These are phyloP conservation scores for Ceuthmochares aereus DNA, from an alignment of 2,113 vertebrate species.

Conservation along the genomic window DNA sequence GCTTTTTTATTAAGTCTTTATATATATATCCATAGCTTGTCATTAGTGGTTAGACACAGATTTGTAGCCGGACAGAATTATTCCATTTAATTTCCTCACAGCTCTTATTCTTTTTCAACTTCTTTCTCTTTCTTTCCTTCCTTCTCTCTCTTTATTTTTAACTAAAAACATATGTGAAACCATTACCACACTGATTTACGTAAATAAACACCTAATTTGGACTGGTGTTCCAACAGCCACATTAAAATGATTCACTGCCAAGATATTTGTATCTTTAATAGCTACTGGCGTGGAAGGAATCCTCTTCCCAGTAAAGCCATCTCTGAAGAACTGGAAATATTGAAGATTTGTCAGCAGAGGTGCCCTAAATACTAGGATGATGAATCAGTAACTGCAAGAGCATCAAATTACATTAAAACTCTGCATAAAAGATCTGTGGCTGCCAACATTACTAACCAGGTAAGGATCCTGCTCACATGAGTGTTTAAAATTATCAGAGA, in stretches of 20 bases:
- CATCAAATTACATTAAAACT: slow-evolving; percentile 62
- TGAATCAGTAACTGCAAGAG: slow-evolving; percentile 31
- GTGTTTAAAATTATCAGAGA: slow-evolving; percentile 4
- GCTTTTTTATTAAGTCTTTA: background rate
- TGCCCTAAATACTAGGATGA: slow-evolving; percentile 21
- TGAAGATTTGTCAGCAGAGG: slow-evolving; percentile 26
- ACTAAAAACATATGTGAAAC: background rate
- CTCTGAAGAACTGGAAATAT: background rate
- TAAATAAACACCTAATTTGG: slow-evolving; percentile 55
- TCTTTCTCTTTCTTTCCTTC: background rate
- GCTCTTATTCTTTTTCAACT: background rate
- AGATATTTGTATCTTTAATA: slow-evolving; percentile 52
- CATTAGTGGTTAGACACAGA: background rate
- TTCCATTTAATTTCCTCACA: background rate
- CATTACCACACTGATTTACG: slow-evolving; percentile 21
- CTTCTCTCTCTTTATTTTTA: background rate
- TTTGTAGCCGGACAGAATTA: background rate
- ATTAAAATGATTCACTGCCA: slow-evolving; percentile 50
- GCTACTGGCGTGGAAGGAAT: slow-evolving; percentile 29
- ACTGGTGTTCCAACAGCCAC: slow-evolving; percentile 36
- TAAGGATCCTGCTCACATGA: background rate
- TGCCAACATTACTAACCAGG: background rate
- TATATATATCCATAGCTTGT: background rate
- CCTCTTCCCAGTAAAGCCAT: background rate
- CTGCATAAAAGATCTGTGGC: slow-evolving; percentile 10